Conservation (phyloP, 2,888 invertebrate species). For the Lampropteryx suffumata region DNA sequence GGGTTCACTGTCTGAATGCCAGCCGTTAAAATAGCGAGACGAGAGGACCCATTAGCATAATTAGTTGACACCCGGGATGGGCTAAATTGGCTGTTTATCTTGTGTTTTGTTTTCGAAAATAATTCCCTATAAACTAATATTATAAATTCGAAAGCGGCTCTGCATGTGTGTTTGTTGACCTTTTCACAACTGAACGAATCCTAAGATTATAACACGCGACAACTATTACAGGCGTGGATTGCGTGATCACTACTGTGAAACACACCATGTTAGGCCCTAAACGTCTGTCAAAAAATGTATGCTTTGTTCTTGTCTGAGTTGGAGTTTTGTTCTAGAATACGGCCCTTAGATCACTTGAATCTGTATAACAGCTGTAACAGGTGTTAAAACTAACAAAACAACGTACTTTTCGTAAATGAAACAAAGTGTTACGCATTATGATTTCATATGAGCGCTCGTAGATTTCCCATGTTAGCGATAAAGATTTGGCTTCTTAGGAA, state of each 20-base stretch:
- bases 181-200: too few relatives aligned
- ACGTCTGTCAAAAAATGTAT: too few relatives aligned
- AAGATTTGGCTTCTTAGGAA: conserved; percentile 1
- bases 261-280: too few relatives aligned
- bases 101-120: conserved; percentile 20
- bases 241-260: too few relatives aligned
- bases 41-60: conserved; percentile 24
- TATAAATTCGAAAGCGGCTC: too few relatives aligned
- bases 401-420: conserved; percentile 22
- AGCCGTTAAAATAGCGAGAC: conserved; percentile 15
- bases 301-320: too few relatives aligned
- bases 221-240: too few relatives aligned
- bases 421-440: conserved; percentile 30
- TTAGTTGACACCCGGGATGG: conserved; percentile 18
- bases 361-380: not conserved
- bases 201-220: too few relatives aligned
- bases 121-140: too few relatives aligned
- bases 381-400: not conserved
- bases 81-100: conserved; percentile 22
- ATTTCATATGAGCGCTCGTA: conserved; percentile 30
- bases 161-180: too few relatives aligned
- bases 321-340: too few relatives aligned
- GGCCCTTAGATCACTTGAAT: too few relatives aligned
- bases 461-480: conserved; percentile 40
- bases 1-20: conserved; percentile 12